A percentile compares a stretch with the other conserved stretches of the same genome.
phyloP scores from a whole-genome alignment of 2,797 vertebrate species.

The Amblyopsis hoosieri region DNA sequence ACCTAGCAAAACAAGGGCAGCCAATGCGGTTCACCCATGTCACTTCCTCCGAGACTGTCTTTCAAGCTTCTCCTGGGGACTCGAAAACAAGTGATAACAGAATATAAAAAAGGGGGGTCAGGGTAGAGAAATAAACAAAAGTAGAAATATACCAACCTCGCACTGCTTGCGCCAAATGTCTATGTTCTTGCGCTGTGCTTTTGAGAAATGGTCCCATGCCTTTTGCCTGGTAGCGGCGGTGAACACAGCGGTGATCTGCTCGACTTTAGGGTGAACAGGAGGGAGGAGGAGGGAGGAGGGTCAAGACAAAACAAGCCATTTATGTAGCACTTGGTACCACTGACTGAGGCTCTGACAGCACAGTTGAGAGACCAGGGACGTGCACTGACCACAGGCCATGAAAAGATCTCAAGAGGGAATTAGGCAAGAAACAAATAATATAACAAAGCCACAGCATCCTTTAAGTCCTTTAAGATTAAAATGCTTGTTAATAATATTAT shows the following conservation, averaged over 20 bases:
- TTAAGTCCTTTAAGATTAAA: too few species aligned
- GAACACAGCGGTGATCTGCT: constrained; percentile 99
- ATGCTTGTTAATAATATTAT: too few species aligned
- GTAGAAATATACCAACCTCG: constrained; percentile 91
- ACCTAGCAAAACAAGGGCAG: constrained; percentile 32
- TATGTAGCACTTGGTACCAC: constrained; percentile 88
- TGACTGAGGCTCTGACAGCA: constrained; percentile 72
- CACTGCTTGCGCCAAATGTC: constrained; percentile 99
- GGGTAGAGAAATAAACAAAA: constrained; percentile 78
- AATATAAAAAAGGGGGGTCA: constrained; percentile 63
- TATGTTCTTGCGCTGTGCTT: constrained; percentile 99
- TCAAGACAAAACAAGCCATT: constrained; percentile 98
- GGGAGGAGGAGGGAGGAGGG: constrained; percentile 78
- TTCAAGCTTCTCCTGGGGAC: constrained; percentile 29
- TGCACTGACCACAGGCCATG: constrained; percentile 22
- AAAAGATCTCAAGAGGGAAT: too few species aligned
- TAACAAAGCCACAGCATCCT: too few species aligned
- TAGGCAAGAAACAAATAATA: neutral
- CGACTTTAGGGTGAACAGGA: constrained; percentile 94
- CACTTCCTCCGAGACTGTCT: constrained; percentile 26
- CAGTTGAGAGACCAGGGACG: constrained; percentile 79
- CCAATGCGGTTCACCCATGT: constrained; percentile 25
- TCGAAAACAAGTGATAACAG: constrained; percentile 35
- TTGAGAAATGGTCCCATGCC: constrained; percentile 99
- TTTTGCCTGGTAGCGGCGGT: constrained; percentile 97